Evolutionary conservation across 2,113 vertebrate species (phyloP), one percentile per base, ranked within the genome.

Genomic region (Hipposideros armiger): DNA sequence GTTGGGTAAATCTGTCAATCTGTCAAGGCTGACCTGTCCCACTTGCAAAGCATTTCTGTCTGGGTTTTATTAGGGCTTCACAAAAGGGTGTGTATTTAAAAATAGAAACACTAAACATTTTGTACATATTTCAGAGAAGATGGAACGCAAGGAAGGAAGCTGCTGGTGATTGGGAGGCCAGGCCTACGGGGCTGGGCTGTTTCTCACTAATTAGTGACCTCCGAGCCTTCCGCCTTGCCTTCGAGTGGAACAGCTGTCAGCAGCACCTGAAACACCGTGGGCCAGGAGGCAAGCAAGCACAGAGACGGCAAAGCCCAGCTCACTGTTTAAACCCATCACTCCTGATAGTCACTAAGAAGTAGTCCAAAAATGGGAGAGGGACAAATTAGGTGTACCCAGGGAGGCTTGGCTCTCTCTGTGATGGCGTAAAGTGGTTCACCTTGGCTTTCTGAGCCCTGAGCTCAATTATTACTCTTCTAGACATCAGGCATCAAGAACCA

Each of bases 11-110:
- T 32, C n/a, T 77, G 90, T 91, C 77, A 91, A 50, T 54, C 52
- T 54, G 52, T 54, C 52, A 54, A 15, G 89, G 88, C 13, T 96
- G 88, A 96, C 45, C 20, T 88, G n/a, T 64, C 52, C 40, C 69
- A 89, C 69, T 94, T 95, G 88, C 95, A 96, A 94, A 93, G 22
- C 60, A 83, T 62, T 96, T 97, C 96, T 26, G 0, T 73, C 78
- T 96, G 90, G 54, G 73, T 67, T 96, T 96, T 93, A 96, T 15
- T 91, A 85, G 87, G 84, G 60, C 73, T 97, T 95, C 81, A 96
- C 90, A 70, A 87, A 81, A 47, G 4, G 7, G 17, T 72, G 26
- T 7, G 3, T n/a, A 47, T 93, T 77, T 96, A 78, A 91, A 95
- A 95, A 86, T 96, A 88, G 95, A 97, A 95, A 76, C 66, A 92